Base-by-base conservation (phyloP, 2,797 vertebrate genomes). In the Epinephelus awoara region DNA sequence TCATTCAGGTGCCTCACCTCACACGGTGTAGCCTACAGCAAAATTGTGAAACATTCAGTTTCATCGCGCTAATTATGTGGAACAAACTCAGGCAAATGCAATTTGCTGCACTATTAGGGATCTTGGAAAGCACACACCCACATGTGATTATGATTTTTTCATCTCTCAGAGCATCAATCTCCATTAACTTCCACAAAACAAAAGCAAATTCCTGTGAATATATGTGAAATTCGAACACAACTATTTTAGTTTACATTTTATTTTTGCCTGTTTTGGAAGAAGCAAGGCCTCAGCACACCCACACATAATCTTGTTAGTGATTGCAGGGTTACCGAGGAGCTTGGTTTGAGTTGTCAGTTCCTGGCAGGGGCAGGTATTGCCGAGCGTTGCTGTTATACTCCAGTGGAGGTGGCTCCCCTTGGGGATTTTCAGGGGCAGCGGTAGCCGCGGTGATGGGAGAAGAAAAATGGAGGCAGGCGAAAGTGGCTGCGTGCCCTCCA, bases 311-410 rank as follows among this genome's bases (percentile, higher is more conserved):
- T 82, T 82, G 72, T 91, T 84, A 79, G 82, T 47, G 62, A 90
- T 83, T 34, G 81, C 75, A 69, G 67, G 76, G 83, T 88, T 85
- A 77, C 71, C 5, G 29, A 14, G 59, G 75, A 80, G 79, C 70
- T 84, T 85, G 82, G 87, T 90, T 82, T 84, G 77, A 85, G 76
- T 86, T 88, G 73, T 91, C 84, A 87, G 77, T 77, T 82, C 72
- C 75, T 82, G 79, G 75, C 88, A 87, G 79, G 63, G 81, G 44
- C 81, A 90, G 81, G 85, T 89, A 73, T 78, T 85, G 78, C 68
- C n/a, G 63, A 87, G 74, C 52, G 25, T 88, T 90, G 64, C 64
- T 76, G 79, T 80, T 83, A 77, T 74, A 75, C 85, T 80, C 77
- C 67, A 47, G 62, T 68, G 78, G 46, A 82, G 58, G 77, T 72